A percentile compares a stretch with the other conserved stretches of the same genome.
Evolutionary conservation across 2,888 invertebrate genomes (phyloP).

Genomic region (Athetis lepigone): DNA sequence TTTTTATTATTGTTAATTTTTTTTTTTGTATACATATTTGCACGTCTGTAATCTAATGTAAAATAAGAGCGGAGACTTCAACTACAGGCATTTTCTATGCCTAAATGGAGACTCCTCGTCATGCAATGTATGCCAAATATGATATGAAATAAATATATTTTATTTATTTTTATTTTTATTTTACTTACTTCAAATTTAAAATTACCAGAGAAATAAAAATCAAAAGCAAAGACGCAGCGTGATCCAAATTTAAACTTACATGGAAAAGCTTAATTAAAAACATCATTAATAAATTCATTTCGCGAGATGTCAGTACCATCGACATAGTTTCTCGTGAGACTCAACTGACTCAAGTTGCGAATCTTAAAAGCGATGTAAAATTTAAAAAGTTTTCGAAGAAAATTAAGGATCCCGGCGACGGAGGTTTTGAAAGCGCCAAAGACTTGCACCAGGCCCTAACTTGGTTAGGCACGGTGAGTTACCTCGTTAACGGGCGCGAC

Average conservation of each 20-base stretch:
- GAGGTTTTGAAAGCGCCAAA: conserved; percentile 76
- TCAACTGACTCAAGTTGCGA: conserved; percentile 71
- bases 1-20: too few relatives aligned
- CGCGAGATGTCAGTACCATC: conserved; percentile 64
- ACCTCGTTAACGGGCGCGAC: conserved; percentile 83
- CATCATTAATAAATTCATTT: conserved; percentile 56
- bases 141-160: too few relatives aligned
- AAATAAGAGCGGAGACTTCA: too few relatives aligned
- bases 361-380: conserved; percentile 82
- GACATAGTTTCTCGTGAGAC: conserved; percentile 75
- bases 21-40: too few relatives aligned
- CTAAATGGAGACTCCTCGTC: too few relatives aligned
- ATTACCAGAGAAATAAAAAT: conserved; percentile 22
- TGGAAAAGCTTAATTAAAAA: conserved; percentile 51
- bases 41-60: too few relatives aligned
- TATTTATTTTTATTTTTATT: too few relatives aligned
- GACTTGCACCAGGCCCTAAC: conserved; percentile 79
- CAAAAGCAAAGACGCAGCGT: conserved; percentile 19
- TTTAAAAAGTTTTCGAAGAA: conserved; percentile 86
- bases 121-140: too few relatives aligned
- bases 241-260: conserved; percentile 32
- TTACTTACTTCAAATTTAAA: neutral
- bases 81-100: too few relatives aligned
- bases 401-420: conserved; percentile 80
- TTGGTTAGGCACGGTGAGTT: conserved; percentile 84